These are phyloP conservation scores for Dendrolimus kikuchii DNA, from an alignment of 1,140 invertebrate species.

Conservation along the genomic window DNA sequence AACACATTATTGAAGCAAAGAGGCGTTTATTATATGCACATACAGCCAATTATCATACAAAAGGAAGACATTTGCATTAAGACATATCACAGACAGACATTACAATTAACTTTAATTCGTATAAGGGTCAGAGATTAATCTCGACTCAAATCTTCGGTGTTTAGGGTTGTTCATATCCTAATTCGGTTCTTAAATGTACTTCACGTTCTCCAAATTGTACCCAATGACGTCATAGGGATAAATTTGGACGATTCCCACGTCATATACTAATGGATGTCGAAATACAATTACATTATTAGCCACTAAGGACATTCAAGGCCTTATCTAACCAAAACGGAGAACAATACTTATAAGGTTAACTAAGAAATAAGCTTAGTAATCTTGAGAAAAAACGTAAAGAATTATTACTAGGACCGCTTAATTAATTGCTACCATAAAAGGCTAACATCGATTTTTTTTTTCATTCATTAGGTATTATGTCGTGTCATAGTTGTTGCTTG, in stretches of 20 bases:
- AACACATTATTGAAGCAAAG: too few relatives aligned
- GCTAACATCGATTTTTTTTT: too few relatives aligned
- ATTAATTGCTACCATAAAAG: too few relatives aligned
- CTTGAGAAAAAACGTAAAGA: conserved; percentile 26
- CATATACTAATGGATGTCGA: conserved; percentile 40
- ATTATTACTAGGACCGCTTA: too few relatives aligned
- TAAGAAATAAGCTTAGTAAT: conserved; percentile 24
- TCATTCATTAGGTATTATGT: too few relatives aligned
- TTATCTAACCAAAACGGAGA: conserved; percentile 34
- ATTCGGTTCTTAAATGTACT: conserved; percentile 21
- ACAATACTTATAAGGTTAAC: conserved; percentile 37
- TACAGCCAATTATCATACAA: too few relatives aligned
- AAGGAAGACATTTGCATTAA: too few relatives aligned
- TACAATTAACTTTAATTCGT: conserved; percentile 8
- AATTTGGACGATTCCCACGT: conserved; percentile 53
- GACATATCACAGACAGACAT: too few relatives aligned
- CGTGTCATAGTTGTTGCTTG: too few relatives aligned
- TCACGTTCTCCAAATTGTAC: conserved; percentile 24
- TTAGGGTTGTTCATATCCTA: conserved; percentile 14
- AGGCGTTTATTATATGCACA: too few relatives aligned
- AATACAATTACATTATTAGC: conserved; percentile 40
- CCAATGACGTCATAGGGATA: conserved; percentile 50
- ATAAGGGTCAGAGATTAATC: conserved; percentile 8
- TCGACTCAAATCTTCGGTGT: conserved; percentile 3
- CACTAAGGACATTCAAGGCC: conserved; percentile 45